These are phyloP conservation scores for Leucoraja erinaceus DNA, from an alignment of 2,113 vertebrate genomes.

Conservation along the genomic window DNA sequence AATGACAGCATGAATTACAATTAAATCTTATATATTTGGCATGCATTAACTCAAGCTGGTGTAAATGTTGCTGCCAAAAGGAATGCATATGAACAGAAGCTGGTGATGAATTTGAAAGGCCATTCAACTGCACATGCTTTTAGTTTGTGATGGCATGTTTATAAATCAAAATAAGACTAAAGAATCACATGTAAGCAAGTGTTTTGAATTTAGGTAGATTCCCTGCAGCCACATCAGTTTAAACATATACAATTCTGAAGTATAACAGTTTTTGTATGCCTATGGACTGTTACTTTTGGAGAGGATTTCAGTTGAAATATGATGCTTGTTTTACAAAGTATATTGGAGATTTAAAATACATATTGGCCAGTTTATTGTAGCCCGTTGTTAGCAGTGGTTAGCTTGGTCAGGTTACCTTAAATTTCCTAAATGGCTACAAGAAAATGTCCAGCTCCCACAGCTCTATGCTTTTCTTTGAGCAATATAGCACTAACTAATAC, in stretches of 20 bases:
- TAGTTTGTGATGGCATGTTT: constrained; percentile 43
- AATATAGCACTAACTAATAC: neutral
- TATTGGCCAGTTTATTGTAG: neutral
- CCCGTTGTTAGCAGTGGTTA: neutral
- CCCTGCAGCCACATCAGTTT: constrained; percentile 50
- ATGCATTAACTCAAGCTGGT: constrained; percentile 58
- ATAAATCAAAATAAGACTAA: constrained; percentile 41
- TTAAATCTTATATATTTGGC: constrained; percentile 44
- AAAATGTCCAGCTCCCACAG: neutral
- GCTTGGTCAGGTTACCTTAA: neutral
- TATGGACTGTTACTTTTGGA: neutral
- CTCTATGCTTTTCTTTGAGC: neutral
- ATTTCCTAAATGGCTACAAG: neutral
- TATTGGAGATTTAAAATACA: neutral
- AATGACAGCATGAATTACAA: constrained; percentile 60
- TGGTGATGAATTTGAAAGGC: constrained; percentile 44
- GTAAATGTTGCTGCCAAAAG: constrained; percentile 47
- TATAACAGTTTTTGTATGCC: constrained; percentile 47
- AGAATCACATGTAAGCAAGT: constrained; percentile 40
- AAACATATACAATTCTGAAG: constrained; percentile 50
- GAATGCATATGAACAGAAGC: constrained; percentile 54
- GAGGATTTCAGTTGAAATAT: neutral
- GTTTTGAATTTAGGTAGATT: constrained; percentile 36
- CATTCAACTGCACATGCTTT: constrained; percentile 60
- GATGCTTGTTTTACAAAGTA: neutral